These are phyloP conservation scores for Drosophila colorata DNA, from an alignment of 2,888 invertebrate species.

Conservation along the genomic window DNA sequence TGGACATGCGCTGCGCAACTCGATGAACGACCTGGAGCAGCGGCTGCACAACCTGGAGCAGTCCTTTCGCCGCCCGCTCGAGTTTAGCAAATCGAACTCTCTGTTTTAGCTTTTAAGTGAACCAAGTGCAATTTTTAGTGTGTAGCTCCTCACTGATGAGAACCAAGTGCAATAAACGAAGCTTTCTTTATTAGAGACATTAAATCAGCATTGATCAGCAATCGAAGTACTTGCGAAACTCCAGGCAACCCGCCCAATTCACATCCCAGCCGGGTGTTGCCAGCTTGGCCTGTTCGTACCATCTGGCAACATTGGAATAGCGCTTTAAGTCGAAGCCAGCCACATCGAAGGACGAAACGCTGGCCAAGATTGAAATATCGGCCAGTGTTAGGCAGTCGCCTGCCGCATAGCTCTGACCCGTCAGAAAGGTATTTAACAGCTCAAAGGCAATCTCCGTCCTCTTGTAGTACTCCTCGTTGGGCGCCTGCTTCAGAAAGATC, in stretches of 20 bases:
- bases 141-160: conserved; percentile 50
- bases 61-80: conserved; percentile 83
- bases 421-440: conserved; percentile 89
- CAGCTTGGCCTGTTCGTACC: conserved; percentile 87
- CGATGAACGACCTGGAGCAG: conserved; percentile 85
- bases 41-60: conserved; percentile 84
- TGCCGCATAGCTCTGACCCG: conserved; percentile 89
- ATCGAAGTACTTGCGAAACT: conserved; percentile 85
- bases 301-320: conserved; percentile 89
- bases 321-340: conserved; percentile 88
- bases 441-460: conserved; percentile 89
- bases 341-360: conserved; percentile 90
- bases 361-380: conserved; percentile 89
- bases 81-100: conserved; percentile 82
- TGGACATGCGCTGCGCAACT: conserved; percentile 83
- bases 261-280: conserved; percentile 87
- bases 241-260: conserved; percentile 87
- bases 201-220: conserved; percentile 15
- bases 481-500: conserved; percentile 87
- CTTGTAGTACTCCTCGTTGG: conserved; percentile 88
- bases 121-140: conserved; percentile 62
- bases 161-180: conserved; percentile 72
- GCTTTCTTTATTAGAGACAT: conserved; percentile 26
- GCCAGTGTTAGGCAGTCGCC: conserved; percentile 91
- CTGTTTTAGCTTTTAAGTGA: conserved; percentile 64